phyloP scores from a whole-genome alignment of 92 coral and sea anemone species.

The Ricordea florida region DNA sequence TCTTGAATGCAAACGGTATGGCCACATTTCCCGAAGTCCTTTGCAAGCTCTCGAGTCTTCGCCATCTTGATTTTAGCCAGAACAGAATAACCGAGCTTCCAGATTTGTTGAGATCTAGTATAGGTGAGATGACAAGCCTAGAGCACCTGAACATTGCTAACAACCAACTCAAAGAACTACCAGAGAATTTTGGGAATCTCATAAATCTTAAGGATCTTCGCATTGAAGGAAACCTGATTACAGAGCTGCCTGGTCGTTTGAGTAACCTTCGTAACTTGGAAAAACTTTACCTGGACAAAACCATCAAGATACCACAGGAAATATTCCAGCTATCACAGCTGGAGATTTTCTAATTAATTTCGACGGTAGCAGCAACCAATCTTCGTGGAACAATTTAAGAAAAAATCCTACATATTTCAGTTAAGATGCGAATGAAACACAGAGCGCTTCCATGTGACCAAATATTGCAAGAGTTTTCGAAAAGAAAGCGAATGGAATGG shows the following conservation, averaged over 20 bases:
- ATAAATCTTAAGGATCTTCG: constrained; percentile 43
- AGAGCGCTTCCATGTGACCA: not conserved
- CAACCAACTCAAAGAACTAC: constrained; percentile 55
- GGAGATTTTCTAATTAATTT: constrained; percentile 40
- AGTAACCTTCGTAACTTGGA: constrained; percentile 48
- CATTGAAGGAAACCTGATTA: constrained; percentile 64
- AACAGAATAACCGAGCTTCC: constrained; percentile 65
- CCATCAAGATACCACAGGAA: constrained; percentile 59
- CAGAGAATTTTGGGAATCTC: constrained; percentile 57
- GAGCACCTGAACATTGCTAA: constrained; percentile 67
- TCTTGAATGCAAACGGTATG: constrained; percentile 49
- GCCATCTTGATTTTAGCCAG: constrained; percentile 58
- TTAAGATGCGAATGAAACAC: not conserved
- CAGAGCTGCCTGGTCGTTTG: constrained; percentile 54
- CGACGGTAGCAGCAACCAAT: not conserved
- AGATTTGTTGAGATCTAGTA: constrained; percentile 56
- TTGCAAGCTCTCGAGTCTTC: constrained; percentile 67
- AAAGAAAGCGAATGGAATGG: no score
- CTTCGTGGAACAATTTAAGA: not conserved
- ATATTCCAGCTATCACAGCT: constrained; percentile 65
- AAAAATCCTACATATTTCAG: not conserved
- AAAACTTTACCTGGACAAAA: constrained; percentile 69
- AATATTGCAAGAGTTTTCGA: no score
- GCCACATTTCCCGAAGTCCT: constrained; percentile 69
- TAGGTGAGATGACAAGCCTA: constrained; percentile 61